Evolutionary conservation across 2,113 vertebrate genomes (phyloP).

Genomic region (Myxocyprinus asiaticus): DNA sequence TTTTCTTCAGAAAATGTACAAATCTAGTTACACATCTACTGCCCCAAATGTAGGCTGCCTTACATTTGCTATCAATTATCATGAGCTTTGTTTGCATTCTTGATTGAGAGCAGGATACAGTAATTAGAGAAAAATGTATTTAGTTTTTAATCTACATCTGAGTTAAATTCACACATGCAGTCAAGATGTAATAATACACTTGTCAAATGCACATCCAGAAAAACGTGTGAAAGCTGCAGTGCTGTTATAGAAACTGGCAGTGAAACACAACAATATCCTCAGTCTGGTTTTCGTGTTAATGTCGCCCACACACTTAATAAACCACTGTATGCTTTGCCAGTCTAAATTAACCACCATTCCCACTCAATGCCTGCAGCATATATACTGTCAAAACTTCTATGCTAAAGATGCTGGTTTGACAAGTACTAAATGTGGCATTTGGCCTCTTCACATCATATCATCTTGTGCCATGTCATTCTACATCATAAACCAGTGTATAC

Average conservation of each 20-base stretch:
- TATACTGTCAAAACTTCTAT: background rate
- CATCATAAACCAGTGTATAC: background rate
- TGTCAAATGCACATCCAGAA: constrained; percentile 16
- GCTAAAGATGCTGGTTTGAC: background rate
- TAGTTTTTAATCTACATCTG: constrained; percentile 31
- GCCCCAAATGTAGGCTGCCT: constrained; percentile 24
- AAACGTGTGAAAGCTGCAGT: background rate
- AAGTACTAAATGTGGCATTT: background rate
- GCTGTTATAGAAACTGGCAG: background rate
- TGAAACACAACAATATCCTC: background rate
- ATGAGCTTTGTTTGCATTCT: constrained; percentile 18
- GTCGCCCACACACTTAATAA: constrained; percentile 24
- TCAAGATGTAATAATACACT: background rate
- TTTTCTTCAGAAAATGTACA: no score
- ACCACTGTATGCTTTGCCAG: constrained; percentile 18
- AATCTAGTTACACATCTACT: constrained; percentile 26
- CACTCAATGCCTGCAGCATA: background rate
- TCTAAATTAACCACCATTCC: constrained; percentile 25
- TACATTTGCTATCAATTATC: constrained; percentile 36
- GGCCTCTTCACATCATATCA: background rate
- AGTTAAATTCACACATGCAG: constrained; percentile 10
- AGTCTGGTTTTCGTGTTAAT: constrained; percentile 34
- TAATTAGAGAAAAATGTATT: constrained; percentile 1
- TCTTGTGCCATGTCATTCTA: background rate
- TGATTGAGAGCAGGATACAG: constrained; percentile 8